Evolutionary conservation across 2,113 vertebrate genomes (phyloP), one percentile per base, ranked within the genome.

Genomic region (Carettochelys insculpta): DNA sequence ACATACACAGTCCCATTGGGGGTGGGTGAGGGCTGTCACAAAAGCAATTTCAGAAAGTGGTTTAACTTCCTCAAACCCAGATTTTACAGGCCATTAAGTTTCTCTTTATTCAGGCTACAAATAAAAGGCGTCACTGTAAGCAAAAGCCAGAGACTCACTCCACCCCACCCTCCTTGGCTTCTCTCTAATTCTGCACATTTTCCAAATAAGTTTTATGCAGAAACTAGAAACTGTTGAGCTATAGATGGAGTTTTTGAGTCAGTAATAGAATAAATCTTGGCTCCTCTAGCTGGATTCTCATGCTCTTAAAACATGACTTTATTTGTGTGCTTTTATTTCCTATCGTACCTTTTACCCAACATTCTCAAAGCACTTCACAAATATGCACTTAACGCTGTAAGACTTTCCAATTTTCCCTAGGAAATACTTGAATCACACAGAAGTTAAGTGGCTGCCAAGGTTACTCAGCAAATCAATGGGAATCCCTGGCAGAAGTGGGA

Each of bases 331-430:
- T 58, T 51, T 45, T 82, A 43, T 16, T 38, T 45, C 92, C 9
- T 29, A 19, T 24, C 80, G 8, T 58, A 80, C 34, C 78, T 88
- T 80, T 85, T 77, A 84, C 5, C 19, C 71, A 65, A 17, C 86
- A 24, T 14, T 58, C 47, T 83, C 90, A n/a, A 68, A 76, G 47
- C 9, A 89, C 48, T 90, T 90, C 34, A 83, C 22, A 80, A 94
- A 84, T 5, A 51, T 5, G 29, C 41, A 48, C 77, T 92, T 89
- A 53, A 87, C 12, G 0, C 0, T 11, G 34, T 19, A 85, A 93
- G 80, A 8, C 71, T 43, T 47, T 48, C 13, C 38, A 79, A 27
- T 25, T 43, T 75, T 88, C 54, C 34, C 19, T 38, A 65, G 19
- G 61, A 31, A 31, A 31, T 20, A 22, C 7, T 38, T 90, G 47